Conservation (phyloP, 1,140 invertebrate genomes). For the Bicyclus anynana region DNA sequence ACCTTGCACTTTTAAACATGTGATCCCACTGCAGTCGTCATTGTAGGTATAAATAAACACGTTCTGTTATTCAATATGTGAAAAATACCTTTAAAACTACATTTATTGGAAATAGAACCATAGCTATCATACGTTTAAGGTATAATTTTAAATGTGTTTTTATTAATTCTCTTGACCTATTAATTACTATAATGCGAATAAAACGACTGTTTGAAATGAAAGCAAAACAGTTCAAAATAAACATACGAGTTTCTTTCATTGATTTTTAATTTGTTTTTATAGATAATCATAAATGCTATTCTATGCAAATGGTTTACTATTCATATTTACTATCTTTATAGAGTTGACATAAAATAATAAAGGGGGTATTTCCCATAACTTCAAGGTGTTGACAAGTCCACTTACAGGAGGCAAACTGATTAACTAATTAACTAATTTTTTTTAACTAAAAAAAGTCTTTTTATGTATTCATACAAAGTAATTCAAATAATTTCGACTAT, state of each 20-base stretch:
- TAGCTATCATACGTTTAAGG: background rate
- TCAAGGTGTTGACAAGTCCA: too few relatives aligned
- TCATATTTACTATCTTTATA: background rate
- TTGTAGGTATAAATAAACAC: slow-evolving; percentile 4
- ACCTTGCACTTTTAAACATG: slow-evolving; percentile 24
- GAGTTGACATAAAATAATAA: background rate
- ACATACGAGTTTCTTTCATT: slow-evolving; percentile 16
- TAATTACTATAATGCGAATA: slow-evolving; percentile 21
- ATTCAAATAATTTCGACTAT: too few relatives aligned
- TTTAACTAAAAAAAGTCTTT: too few relatives aligned
- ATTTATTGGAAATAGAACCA: background rate
- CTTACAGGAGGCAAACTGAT: too few relatives aligned
- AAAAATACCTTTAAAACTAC: background rate
- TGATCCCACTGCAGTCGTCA: slow-evolving; percentile 12
- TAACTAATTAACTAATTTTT: too few relatives aligned
- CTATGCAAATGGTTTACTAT: background rate
- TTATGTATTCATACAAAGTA: too few relatives aligned
- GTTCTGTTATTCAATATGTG: slow-evolving; percentile 5
- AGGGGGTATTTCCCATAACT: too few relatives aligned
- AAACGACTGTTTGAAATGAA: slow-evolving; percentile 20
- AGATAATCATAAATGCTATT: slow-evolving; percentile 2
- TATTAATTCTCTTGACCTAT: slow-evolving; percentile 14
- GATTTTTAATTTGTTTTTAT: slow-evolving; percentile 2
- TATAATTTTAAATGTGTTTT: background rate
- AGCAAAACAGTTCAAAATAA: slow-evolving; percentile 14